Conservation (phyloP, 2,888 invertebrate genomes). For the Sarcophaga caerulescens region DNA sequence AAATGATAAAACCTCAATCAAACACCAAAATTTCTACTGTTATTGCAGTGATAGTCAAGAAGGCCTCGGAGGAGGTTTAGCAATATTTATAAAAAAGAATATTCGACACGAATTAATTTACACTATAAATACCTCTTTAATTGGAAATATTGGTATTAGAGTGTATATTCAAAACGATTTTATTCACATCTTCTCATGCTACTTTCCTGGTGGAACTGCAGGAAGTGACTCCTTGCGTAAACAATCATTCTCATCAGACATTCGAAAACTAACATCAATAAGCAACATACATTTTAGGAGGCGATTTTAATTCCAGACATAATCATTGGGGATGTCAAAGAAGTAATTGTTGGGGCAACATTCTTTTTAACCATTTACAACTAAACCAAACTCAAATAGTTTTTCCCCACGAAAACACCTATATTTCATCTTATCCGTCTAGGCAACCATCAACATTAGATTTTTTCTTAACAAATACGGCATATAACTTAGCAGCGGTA, state of each 20-base stretch:
- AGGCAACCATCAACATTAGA: constrained; percentile 2
- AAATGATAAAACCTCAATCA: constrained; percentile 4
- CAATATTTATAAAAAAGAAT: constrained; percentile 23
- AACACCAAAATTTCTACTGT: constrained; percentile 10
- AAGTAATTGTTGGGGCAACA: constrained; percentile 1
- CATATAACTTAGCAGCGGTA: background rate
- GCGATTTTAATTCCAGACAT: background rate
- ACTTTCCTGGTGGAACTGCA: background rate
- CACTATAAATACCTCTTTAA: background rate
- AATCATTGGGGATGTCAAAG: too few species aligned
- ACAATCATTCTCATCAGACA: too few species aligned
- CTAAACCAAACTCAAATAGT: background rate
- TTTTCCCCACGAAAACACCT: background rate
- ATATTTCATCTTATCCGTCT: background rate
- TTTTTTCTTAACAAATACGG: background rate
- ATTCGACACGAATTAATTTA: constrained; percentile 7
- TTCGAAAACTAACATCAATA: background rate
- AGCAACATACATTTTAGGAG: background rate
- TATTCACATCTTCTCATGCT: background rate
- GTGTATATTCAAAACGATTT: background rate
- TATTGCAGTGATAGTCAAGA: constrained; percentile 24
- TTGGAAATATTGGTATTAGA: background rate
- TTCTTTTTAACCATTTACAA: background rate
- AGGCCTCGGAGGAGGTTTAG: constrained; percentile 14
- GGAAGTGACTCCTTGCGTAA: background rate